A percentile compares a stretch with the other conserved stretches of the same genome.
Evolutionary conservation across 64 coral and sea anemone species (phyloP).

Genomic region (Porites lutea): DNA sequence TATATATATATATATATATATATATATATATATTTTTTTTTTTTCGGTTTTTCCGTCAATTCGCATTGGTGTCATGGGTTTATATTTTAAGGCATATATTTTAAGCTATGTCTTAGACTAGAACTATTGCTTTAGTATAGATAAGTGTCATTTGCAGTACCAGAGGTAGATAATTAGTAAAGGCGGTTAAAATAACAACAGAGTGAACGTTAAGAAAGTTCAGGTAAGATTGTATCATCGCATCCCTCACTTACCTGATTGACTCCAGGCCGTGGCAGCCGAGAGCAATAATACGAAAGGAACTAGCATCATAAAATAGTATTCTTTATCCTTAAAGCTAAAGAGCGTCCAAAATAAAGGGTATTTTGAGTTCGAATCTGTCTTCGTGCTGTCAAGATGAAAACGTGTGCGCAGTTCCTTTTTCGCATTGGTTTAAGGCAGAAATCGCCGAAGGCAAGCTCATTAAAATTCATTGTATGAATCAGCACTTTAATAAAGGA

Average conservation of each 20-base stretch:
- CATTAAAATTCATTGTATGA: neutral
- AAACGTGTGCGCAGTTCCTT: neutral
- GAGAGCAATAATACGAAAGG: neutral
- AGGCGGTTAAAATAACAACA: too few species aligned
- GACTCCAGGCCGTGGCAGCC: neutral
- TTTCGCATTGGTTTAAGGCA: neutral
- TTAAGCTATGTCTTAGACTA: too few species aligned
- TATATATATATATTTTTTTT: too few species aligned
- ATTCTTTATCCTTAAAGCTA: neutral
- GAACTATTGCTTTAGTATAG: too few species aligned
- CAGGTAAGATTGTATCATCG: too few species aligned
- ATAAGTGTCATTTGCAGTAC: too few species aligned
- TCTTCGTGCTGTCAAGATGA: neutral
- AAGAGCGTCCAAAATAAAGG: neutral
- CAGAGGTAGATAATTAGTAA: too few species aligned
- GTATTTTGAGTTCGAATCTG: neutral
- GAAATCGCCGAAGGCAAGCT: neutral
- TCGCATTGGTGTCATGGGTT: too few species aligned
- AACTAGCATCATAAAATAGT: neutral
- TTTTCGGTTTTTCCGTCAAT: too few species aligned
- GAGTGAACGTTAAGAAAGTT: too few species aligned
- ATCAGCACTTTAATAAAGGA: neutral
- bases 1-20: too few species aligned
- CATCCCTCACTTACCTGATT: neutral
- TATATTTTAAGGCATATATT: too few species aligned